Percentiles rank a stretch among this genome's conserved stretches.
Conservation (phyloP, 1,140 invertebrate genomes). For the Diplogasteroides magnus region DNA sequence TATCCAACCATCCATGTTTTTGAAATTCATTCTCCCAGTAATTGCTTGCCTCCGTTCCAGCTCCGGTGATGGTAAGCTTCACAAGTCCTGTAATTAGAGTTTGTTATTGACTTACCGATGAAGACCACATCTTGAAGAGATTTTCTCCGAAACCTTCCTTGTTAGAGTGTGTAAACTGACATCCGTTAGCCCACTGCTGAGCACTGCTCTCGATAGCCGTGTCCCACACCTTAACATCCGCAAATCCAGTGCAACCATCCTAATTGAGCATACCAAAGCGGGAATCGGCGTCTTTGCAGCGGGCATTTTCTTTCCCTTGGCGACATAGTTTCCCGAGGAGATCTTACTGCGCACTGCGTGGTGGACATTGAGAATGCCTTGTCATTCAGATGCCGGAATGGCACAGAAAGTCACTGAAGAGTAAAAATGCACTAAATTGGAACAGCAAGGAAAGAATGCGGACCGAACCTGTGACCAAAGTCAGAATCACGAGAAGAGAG, state of each 20-base stretch:
- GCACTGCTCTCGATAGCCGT: not conserved
- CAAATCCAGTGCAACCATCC: too few relatives aligned
- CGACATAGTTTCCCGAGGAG: slow-evolving; percentile 14
- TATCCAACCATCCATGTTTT: slow-evolving; percentile 11
- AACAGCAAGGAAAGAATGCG: too few relatives aligned
- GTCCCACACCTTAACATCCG: slow-evolving; percentile 8
- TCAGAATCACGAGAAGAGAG: too few relatives aligned
- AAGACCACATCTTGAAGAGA: slow-evolving; percentile 10
- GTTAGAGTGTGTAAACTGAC: slow-evolving; percentile 10
- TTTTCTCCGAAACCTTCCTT: slow-evolving; percentile 11
- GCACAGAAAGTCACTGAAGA: too few relatives aligned
- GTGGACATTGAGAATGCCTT: too few relatives aligned
- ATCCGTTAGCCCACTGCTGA: slow-evolving; percentile 16
- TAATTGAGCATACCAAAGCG: slow-evolving; percentile 2
- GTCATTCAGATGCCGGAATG: too few relatives aligned
- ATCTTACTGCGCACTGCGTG: slow-evolving; percentile 11
- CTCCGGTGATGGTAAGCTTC: not conserved
- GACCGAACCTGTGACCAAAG: too few relatives aligned
- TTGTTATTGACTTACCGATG: slow-evolving; percentile 9
- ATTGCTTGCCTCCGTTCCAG: slow-evolving; percentile 8
- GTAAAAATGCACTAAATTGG: too few relatives aligned
- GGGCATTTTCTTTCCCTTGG: slow-evolving; percentile 7
- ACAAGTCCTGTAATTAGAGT: not conserved
- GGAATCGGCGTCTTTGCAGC: slow-evolving; percentile 12
- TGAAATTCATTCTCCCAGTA: slow-evolving; percentile 17